A percentile compares a stretch with the other conserved stretches of the same genome.
Evolutionary conservation across 2,797 vertebrate genomes (phyloP).

Genomic region (Channa striata): DNA sequence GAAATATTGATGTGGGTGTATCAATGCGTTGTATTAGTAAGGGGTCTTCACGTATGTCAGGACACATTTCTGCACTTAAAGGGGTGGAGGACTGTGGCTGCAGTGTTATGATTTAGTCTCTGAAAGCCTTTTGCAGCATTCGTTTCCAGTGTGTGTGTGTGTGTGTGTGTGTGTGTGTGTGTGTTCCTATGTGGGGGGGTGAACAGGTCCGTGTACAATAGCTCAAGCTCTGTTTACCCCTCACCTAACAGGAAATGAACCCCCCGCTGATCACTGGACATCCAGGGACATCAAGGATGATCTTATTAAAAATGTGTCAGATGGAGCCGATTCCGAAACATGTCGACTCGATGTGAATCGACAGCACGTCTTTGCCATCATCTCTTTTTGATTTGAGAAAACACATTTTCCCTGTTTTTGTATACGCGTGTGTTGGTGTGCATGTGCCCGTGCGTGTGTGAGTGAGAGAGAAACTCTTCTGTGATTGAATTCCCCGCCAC

Average conservation of each 20-base stretch:
- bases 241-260: conserved; percentile 74
- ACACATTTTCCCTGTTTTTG: neutral
- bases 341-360: neutral
- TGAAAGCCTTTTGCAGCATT: conserved; percentile 14
- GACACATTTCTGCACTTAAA: neutral
- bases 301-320: conserved; percentile 71
- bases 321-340: conserved; percentile 33
- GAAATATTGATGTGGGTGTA: conserved; percentile 26
- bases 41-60: neutral
- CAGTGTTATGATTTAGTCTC: neutral
- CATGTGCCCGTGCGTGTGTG: conserved; percentile 17
- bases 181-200: conserved; percentile 2
- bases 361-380: conserved; percentile 12
- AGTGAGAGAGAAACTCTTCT: conserved; percentile 11
- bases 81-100: neutral
- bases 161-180: conserved; percentile 1
- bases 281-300: conserved; percentile 49
- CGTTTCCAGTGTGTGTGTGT: conserved; percentile 21
- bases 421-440: neutral
- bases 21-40: neutral
- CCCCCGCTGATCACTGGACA: conserved; percentile 58
- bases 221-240: conserved; percentile 36
- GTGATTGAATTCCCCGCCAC: conserved; percentile 40
- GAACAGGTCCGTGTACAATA: neutral
- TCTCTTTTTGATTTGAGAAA: neutral